These are phyloP conservation scores for Chloroclystis v-ata DNA, from an alignment of 2,888 invertebrate genomes.

Conservation along the genomic window DNA sequence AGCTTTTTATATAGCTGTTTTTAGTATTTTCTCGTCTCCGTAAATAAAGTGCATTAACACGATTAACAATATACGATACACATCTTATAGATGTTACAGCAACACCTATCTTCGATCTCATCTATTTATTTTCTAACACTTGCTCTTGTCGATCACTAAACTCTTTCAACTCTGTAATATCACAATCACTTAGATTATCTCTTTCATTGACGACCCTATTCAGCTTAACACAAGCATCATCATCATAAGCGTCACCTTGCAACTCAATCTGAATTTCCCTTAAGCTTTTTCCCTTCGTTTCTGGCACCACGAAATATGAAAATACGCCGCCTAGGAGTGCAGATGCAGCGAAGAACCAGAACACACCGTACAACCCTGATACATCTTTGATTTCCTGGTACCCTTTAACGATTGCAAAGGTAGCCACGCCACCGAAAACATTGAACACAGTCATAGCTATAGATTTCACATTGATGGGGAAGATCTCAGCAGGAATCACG, in stretches of 20 bases:
- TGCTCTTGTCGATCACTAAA: slow-evolving; percentile 10
- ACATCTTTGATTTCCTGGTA: slow-evolving; percentile 69
- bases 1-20: too few relatives aligned
- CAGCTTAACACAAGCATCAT: slow-evolving; percentile 30
- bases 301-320: slow-evolving; percentile 69
- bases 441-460: slow-evolving; percentile 70
- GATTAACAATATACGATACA: too few relatives aligned
- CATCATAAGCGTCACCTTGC: slow-evolving; percentile 52
- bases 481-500: slow-evolving; percentile 76
- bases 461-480: slow-evolving; percentile 77
- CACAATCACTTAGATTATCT: slow-evolving; percentile 14
- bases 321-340: slow-evolving; percentile 70
- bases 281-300: slow-evolving; percentile 77
- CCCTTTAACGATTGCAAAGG: slow-evolving; percentile 69
- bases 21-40: too few relatives aligned
- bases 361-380: slow-evolving; percentile 69
- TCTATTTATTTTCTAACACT: too few relatives aligned
- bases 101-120: too few relatives aligned
- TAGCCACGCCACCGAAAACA: slow-evolving; percentile 66
- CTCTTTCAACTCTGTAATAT: slow-evolving; percentile 26
- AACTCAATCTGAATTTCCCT: slow-evolving; percentile 74
- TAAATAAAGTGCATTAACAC: too few relatives aligned
- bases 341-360: slow-evolving; percentile 67
- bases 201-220: slow-evolving; percentile 19
- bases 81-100: too few relatives aligned